phyloP scores from a whole-genome alignment of 2,797 vertebrate genomes.

The Anolis apletophallus region DNA sequence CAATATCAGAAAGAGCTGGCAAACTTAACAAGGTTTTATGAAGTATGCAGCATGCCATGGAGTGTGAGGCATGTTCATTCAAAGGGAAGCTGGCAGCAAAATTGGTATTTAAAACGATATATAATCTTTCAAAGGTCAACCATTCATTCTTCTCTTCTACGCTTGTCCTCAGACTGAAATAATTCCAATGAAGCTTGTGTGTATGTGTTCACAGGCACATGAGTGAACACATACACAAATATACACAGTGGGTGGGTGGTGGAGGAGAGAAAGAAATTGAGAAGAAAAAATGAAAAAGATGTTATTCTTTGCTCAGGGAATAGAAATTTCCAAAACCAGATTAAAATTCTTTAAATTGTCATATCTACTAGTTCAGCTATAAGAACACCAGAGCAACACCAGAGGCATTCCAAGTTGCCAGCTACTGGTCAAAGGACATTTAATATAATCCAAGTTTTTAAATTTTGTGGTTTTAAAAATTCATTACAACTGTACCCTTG shows the following conservation, averaged over 20 bases:
- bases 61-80: constrained; percentile 38
- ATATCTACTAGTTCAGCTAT: too few relatives aligned
- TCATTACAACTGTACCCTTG: too few relatives aligned
- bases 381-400: too few relatives aligned
- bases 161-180: constrained; percentile 53
- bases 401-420: too few relatives aligned
- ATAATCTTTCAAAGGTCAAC: constrained; percentile 67
- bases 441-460: too few relatives aligned
- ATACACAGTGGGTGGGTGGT: too few relatives aligned
- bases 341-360: neutral
- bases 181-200: constrained; percentile 43
- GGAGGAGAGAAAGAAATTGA: too few relatives aligned
- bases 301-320: neutral
- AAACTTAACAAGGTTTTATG: constrained; percentile 43
- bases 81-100: constrained; percentile 57
- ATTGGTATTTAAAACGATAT: constrained; percentile 63
- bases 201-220: neutral
- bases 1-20: constrained; percentile 20
- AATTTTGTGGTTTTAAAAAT: too few relatives aligned
- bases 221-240: constrained; percentile 6
- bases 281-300: neutral
- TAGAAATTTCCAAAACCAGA: neutral
- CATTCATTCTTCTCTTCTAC: constrained; percentile 53
- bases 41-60: constrained; percentile 35
- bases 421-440: too few relatives aligned